These are phyloP conservation scores for Thera britannica DNA, from an alignment of 2,888 invertebrate species.

Conservation along the genomic window DNA sequence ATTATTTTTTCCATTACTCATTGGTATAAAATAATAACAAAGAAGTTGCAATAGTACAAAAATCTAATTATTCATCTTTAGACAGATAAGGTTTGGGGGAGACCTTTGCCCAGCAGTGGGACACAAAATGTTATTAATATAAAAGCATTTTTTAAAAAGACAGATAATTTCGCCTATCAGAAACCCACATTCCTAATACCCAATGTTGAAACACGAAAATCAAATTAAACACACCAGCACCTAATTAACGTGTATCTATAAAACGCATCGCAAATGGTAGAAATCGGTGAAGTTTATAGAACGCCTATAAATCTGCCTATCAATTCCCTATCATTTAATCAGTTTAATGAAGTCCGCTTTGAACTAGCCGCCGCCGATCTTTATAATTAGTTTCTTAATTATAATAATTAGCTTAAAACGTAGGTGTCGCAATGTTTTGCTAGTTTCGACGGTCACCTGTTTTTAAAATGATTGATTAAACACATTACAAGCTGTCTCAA, in stretches of 20 bases:
- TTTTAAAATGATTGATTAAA: conserved; percentile 10
- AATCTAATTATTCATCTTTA: too few species aligned
- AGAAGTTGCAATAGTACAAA: too few species aligned
- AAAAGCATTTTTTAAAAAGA: too few species aligned
- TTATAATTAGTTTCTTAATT: conserved; percentile 31
- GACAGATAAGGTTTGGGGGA: too few species aligned
- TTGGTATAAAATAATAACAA: too few species aligned
- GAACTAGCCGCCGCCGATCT: conserved; percentile 28
- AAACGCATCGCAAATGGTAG: conserved; percentile 24
- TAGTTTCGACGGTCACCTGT: neutral
- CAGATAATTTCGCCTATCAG: conserved; percentile 3
- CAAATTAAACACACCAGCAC: conserved; percentile 16
- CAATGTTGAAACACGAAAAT: conserved; percentile 3
- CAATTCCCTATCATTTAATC: conserved; percentile 42
- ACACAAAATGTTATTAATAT: too few species aligned
- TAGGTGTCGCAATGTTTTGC: conserved; percentile 13
- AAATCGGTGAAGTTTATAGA: conserved; percentile 34
- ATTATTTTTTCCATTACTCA: too few species aligned
- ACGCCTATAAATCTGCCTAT: conserved; percentile 42
- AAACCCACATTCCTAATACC: neutral
- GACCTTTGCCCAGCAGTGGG: too few species aligned
- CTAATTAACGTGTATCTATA: conserved; percentile 29
- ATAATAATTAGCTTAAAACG: conserved; percentile 22
- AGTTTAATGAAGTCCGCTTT: conserved; percentile 40
- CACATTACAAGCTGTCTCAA: too few species aligned